Percentiles rank a stretch among this genome's conserved stretches.
These are phyloP conservation scores for Hapalemur alaotrensis DNA, from an alignment of 2,797 vertebrate genomes.

Conservation along the genomic window DNA sequence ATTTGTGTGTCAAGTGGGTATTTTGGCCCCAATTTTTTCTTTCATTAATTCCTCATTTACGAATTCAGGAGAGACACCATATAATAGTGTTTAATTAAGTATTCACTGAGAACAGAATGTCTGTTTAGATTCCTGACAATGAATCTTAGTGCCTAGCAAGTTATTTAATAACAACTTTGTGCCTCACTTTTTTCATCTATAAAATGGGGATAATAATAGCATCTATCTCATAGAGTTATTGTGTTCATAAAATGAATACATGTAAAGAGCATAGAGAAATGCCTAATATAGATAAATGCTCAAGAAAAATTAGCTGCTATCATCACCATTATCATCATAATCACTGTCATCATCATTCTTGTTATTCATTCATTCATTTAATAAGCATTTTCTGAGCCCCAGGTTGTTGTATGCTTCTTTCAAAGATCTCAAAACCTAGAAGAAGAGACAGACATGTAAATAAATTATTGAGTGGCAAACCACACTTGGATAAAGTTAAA, in stretches of 20 bases:
- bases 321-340: not conserved
- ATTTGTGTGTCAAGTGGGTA: not conserved
- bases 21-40: not conserved
- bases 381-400: not conserved
- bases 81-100: not conserved
- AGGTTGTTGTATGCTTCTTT: not conserved
- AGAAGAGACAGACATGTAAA: not conserved
- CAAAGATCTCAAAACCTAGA: not conserved
- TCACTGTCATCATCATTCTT: not conserved
- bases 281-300: not conserved
- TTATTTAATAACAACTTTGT: not conserved
- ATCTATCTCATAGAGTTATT: not conserved
- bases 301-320: not conserved
- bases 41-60: not conserved
- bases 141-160: not conserved
- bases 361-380: not conserved
- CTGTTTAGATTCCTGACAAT: not conserved
- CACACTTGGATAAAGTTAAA: not conserved
- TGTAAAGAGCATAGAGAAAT: not conserved
- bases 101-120: not conserved
- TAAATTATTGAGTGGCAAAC: not conserved
- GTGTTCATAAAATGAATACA: not conserved
- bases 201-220: not conserved
- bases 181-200: not conserved
- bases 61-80: not conserved